Evolutionary conservation across 92 coral and sea anemone genomes (phyloP).

Genomic region (Paramuricea clavata): DNA sequence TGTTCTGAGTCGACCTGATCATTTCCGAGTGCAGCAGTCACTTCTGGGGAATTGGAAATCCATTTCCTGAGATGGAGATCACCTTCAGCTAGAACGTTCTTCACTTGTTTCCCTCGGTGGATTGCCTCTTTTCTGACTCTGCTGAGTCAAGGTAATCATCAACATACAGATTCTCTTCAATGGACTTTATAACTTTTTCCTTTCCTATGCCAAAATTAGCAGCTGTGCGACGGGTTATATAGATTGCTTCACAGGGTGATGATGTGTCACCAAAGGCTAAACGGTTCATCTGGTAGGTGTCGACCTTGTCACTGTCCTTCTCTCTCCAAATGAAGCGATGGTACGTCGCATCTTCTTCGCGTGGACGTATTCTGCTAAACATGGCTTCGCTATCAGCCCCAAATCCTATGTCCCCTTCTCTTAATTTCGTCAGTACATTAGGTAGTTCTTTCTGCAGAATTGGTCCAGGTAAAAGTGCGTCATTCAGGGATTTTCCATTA

Average conservation of each 20-base stretch:
- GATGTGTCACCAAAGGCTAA: slow-evolving; percentile 65
- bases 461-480: slow-evolving; percentile 63
- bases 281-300: slow-evolving; percentile 59
- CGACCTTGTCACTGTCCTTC: slow-evolving; percentile 30
- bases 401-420: slow-evolving; percentile 59
- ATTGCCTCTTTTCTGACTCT: slow-evolving; percentile 63
- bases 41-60: slow-evolving; percentile 52
- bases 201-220: slow-evolving; percentile 41
- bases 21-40: slow-evolving; percentile 18
- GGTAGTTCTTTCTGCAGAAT: slow-evolving; percentile 62
- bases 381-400: slow-evolving; percentile 70
- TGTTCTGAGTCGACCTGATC: neutral
- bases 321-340: slow-evolving; percentile 75
- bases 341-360: slow-evolving; percentile 60
- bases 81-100: slow-evolving; percentile 44
- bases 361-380: slow-evolving; percentile 62
- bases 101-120: slow-evolving; percentile 33
- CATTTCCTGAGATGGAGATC: slow-evolving; percentile 66
- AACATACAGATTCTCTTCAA: slow-evolving; percentile 63
- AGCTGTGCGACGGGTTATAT: slow-evolving; percentile 56
- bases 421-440: slow-evolving; percentile 55
- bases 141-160: slow-evolving; percentile 61
- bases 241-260: slow-evolving; percentile 68
- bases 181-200: slow-evolving; percentile 53
- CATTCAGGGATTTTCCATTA: slow-evolving; percentile 59